These are phyloP conservation scores for Caenorhabditis sulstoni DNA, from an alignment of 2,888 invertebrate genomes.

Conservation along the genomic window DNA sequence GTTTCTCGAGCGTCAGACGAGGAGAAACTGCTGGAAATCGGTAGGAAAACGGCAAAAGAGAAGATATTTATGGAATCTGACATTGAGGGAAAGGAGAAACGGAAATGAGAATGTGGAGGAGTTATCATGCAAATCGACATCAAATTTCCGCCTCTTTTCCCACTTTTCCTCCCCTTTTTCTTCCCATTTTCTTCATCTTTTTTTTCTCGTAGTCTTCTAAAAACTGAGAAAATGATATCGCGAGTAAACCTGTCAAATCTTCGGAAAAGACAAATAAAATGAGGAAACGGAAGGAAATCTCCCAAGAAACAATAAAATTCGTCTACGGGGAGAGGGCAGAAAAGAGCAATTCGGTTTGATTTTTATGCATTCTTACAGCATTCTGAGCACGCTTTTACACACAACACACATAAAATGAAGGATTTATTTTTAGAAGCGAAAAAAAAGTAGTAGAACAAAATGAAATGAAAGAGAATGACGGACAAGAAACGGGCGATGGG, in stretches of 20 bases:
- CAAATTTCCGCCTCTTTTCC: slow-evolving; percentile 36
- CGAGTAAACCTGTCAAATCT: slow-evolving; percentile 28
- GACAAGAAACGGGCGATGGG: neutral
- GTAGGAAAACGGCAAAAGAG: neutral
- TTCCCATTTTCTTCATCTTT: neutral
- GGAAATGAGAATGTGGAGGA: slow-evolving; percentile 30
- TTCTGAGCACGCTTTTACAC: slow-evolving; percentile 14
- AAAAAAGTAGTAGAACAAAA: slow-evolving; percentile 13
- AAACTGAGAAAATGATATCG: neutral
- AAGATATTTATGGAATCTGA: slow-evolving; percentile 4
- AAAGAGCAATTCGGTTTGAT: slow-evolving; percentile 20
- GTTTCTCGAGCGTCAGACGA: too few relatives aligned
- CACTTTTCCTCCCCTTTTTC: neutral
- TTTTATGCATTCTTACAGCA: slow-evolving; percentile 43
- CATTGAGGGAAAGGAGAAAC: slow-evolving; percentile 5
- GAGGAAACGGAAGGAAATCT: neutral
- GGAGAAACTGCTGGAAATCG: neutral
- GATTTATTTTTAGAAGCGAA: slow-evolving; percentile 25
- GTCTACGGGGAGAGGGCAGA: neutral
- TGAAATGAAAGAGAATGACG: neutral
- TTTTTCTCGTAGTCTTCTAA: neutral
- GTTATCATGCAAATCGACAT: slow-evolving; percentile 50
- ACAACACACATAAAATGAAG: slow-evolving; percentile 34
- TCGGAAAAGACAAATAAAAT: slow-evolving; percentile 4
- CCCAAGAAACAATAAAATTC: slow-evolving; percentile 29